Evolutionary conservation across 2,888 invertebrate genomes (phyloP).

Genomic region (Drosophila phalerata): DNA sequence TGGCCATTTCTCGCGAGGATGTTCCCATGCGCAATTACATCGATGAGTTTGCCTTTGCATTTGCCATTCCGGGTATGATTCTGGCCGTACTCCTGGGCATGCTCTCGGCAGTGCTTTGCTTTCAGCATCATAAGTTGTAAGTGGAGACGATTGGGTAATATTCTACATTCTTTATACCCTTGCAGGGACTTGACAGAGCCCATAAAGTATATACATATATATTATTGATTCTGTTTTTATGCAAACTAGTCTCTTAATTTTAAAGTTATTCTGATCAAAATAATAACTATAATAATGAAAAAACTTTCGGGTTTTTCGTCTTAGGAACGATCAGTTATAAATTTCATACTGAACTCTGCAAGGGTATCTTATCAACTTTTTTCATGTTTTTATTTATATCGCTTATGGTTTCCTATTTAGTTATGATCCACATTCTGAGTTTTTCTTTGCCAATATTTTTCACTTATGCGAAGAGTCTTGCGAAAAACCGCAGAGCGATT

Average conservation of each 20-base stretch:
- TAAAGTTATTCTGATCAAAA: too few relatives aligned
- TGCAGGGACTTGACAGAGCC: neutral
- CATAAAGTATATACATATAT: too few relatives aligned
- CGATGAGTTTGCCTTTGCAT: slow-evolving; percentile 89
- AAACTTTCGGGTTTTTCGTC: too few relatives aligned
- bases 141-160: slow-evolving; percentile 82
- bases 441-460: slow-evolving; percentile 90
- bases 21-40: slow-evolving; percentile 90
- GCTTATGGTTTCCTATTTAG: slow-evolving; percentile 47
- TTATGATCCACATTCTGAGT: slow-evolving; percentile 89
- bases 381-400: slow-evolving; percentile 15
- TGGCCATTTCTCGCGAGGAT: slow-evolving; percentile 86
- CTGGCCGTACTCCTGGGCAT: slow-evolving; percentile 89
- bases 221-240: too few relatives aligned
- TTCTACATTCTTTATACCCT: neutral
- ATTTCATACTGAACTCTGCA: too few relatives aligned
- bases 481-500: slow-evolving; percentile 53
- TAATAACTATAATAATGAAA: too few relatives aligned
- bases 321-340: too few relatives aligned
- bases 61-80: slow-evolving; percentile 90
- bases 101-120: slow-evolving; percentile 90
- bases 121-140: slow-evolving; percentile 92
- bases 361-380: neutral
- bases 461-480: slow-evolving; percentile 89
- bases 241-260: too few relatives aligned